Evolutionary conservation across 2,113 vertebrate species (phyloP), one percentile per base, ranked within the genome.

Genomic region (Telmatochromis sp.): DNA sequence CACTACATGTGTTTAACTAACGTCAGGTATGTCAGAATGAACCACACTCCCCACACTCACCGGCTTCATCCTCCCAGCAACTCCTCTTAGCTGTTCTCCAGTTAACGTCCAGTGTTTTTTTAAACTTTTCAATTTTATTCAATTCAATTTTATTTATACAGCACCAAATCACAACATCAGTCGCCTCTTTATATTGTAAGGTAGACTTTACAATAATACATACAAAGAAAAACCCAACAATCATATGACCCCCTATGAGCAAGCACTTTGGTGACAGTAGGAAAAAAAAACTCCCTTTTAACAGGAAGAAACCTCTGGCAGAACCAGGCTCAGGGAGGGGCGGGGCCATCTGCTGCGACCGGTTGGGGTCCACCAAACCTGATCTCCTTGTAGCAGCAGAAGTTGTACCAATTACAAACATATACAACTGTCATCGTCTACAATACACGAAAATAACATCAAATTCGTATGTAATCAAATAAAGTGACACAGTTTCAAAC

Each of bases 301-400:
- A n/a, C n/a, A n/a, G n/a, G n/a, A n/a, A n/a, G n/a, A n/a, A n/a
- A n/a, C n/a, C n/a, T n/a, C n/a, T n/a, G n/a, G n/a, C n/a, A n/a
- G n/a, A n/a, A n/a, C n/a, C n/a, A n/a, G n/a, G n/a, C n/a, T n/a
- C n/a, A n/a, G n/a, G n/a, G n/a, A n/a, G n/a, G n/a, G n/a, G n/a
- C n/a, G n/a, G n/a, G n/a, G n/a, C n/a, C n/a, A n/a, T 2, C 57
- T 17, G 26, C 57, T 31, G 26, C 0, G 0, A 58, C 0, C 0
- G 14, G 14, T 60, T 58, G 57, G 26, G 26, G 33, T 40, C 33
- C 33, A 68, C 11, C 33, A 37, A 42, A 40, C 12, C 65, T 42
- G 65, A 42, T 40, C n/a, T 68, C 7, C 19, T 68, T 40, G 35
- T 21, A 23, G n/a, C n/a, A 23, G 19, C 11, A 68, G 63, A 40